phyloP scores from a whole-genome alignment of 2,888 invertebrate genomes.

The Microplitis deprimator region DNA sequence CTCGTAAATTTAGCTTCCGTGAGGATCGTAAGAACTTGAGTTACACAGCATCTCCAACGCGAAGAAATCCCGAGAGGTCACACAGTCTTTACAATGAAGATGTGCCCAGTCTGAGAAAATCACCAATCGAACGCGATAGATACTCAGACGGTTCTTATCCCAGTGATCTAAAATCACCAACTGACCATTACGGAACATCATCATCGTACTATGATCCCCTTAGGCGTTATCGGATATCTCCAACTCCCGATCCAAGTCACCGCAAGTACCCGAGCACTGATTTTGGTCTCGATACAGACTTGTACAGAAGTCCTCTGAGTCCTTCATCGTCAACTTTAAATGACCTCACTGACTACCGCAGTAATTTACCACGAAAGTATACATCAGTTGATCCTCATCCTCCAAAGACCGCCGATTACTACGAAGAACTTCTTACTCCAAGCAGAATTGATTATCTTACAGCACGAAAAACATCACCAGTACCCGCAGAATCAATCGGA shows the following conservation, averaged over 20 bases:
- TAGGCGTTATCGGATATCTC: conserved; percentile 60
- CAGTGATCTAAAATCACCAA: conserved; percentile 56
- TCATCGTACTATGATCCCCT: conserved; percentile 60
- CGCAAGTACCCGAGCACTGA: conserved; percentile 62
- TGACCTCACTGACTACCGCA: conserved; percentile 49
- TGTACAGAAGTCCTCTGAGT: conserved; percentile 53
- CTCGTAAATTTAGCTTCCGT: conserved; percentile 70
- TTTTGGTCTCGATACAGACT: conserved; percentile 56
- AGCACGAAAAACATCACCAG: conserved; percentile 54
- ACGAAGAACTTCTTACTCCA: conserved; percentile 65
- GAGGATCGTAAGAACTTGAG: conserved; percentile 48
- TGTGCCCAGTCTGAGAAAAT: conserved; percentile 53
- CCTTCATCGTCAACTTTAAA: conserved; percentile 48
- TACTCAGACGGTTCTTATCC: conserved; percentile 54
- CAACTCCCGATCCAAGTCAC: conserved; percentile 53
- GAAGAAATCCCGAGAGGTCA: conserved; percentile 56
- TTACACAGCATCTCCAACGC: conserved; percentile 38
- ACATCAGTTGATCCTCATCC: conserved; percentile 51
- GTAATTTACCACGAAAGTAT: conserved; percentile 60
- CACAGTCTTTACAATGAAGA: conserved; percentile 60
- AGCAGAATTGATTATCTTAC: conserved; percentile 58
- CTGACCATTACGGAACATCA: conserved; percentile 51
- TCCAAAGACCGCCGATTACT: conserved; percentile 65
- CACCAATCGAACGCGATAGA: conserved; percentile 59
- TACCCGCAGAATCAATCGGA: conserved; percentile 51